phyloP scores from a whole-genome alignment of 2,888 invertebrate species.

The Tethea ocularis region DNA sequence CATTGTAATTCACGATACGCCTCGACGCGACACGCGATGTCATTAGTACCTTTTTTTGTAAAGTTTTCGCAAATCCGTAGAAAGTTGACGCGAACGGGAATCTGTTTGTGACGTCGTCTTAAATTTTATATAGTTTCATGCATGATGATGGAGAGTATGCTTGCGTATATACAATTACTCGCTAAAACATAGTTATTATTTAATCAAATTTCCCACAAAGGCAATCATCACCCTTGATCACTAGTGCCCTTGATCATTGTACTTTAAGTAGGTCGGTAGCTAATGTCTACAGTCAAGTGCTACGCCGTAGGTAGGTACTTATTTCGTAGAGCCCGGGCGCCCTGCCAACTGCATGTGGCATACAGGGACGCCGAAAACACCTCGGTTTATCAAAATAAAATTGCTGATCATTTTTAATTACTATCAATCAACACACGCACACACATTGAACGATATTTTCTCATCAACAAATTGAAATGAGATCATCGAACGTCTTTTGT shows the following conservation, averaged over 20 bases:
- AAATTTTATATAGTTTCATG: not conserved
- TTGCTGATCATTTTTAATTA: constrained; percentile 1
- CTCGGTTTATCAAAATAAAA: not conserved
- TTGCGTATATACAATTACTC: not conserved
- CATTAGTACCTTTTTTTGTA: constrained; percentile 67
- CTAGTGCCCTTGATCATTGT: constrained; percentile 21
- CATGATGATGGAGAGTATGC: not conserved
- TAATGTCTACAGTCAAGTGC: constrained; percentile 16
- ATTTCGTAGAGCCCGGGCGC: constrained; percentile 25
- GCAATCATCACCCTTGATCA: constrained; percentile 4
- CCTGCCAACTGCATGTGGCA: constrained; percentile 16
- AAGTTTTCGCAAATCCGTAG: constrained; percentile 69
- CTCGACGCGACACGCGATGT: constrained; percentile 73
- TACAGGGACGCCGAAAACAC: constrained; percentile 17
- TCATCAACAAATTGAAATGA: constrained; percentile 15
- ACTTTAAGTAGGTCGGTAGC: constrained; percentile 22
- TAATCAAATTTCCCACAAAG: not conserved
- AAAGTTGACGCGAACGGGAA: constrained; percentile 50
- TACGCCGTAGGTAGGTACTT: constrained; percentile 26
- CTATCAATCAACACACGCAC: not conserved
- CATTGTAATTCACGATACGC: constrained; percentile 78
- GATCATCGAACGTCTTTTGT: constrained; percentile 14
- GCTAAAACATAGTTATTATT: not conserved
- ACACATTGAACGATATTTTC: constrained; percentile 3
- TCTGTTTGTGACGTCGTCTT: not conserved